These are phyloP conservation scores for Pterobdella sp. DNA, from an alignment of 2,888 invertebrate genomes.

Conservation along the genomic window DNA sequence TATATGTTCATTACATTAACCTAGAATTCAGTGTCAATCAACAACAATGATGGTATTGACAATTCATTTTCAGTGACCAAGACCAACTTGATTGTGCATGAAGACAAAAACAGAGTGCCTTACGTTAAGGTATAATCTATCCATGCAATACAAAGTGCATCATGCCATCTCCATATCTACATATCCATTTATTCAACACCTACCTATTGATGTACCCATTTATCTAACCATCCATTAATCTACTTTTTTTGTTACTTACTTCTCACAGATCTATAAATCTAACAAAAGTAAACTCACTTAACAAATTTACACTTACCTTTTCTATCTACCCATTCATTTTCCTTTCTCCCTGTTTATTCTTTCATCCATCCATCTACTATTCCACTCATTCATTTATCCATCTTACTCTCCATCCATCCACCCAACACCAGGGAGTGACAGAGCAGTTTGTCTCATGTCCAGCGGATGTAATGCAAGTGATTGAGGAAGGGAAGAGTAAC, in stretches of 20 bases:
- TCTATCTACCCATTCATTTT: background rate
- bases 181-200: background rate
- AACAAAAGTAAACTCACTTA: background rate
- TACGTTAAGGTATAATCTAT: conserved; percentile 70
- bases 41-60: too few relatives aligned
- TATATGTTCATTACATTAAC: too few relatives aligned
- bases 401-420: background rate
- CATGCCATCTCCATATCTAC: conserved; percentile 1
- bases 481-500: conserved; percentile 98
- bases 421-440: conserved; percentile 68
- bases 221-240: too few relatives aligned
- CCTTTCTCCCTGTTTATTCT: background rate
- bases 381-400: background rate
- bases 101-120: conserved; percentile 98
- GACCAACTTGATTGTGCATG: conserved; percentile 96
- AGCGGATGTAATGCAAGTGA: conserved; percentile 97
- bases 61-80: conserved; percentile 87
- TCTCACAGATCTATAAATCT: background rate
- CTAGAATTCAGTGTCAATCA: too few relatives aligned
- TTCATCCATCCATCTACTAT: background rate
- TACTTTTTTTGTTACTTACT: too few relatives aligned
- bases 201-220: too few relatives aligned
- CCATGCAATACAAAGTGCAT: background rate
- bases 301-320: background rate
- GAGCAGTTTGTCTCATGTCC: conserved; percentile 98